Evolutionary conservation across 1,140 invertebrate genomes (phyloP), one percentile per base, ranked within the genome.

Genomic region (Plectrocnemia conspersa): DNA sequence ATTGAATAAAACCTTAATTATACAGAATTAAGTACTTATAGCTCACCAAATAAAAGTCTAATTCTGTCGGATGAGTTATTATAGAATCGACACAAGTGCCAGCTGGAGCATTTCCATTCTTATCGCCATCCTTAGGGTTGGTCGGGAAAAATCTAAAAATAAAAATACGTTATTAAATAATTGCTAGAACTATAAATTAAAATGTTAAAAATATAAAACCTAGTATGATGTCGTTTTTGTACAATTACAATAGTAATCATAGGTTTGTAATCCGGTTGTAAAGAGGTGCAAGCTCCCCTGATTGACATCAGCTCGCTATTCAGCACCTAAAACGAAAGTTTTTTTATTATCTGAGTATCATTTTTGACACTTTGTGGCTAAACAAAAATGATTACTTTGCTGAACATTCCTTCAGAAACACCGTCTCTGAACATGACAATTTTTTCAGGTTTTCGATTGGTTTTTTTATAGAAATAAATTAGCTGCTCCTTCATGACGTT

Each of bases 181-280:
- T n/a, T 6, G 27, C 27, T 7, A 38, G 18, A 38, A 38, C 11
- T 7, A 38, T 5, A 38, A 13, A 5, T 38, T 16, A 7, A 15
- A 38, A 13, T 6, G 35, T 13, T 7, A 38, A 38, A 6, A 38
- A 38, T 16, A 38, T n/a, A 29, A 29, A 65, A 85, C 62, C 85
- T 77, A 1, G 89, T 89, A 61, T 93, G 91, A 75, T 96, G 93
- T 4, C 91, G 78, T 70, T 95, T 96, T 63, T 95, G 91, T 1
- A 95, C 91, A 4, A 95, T 84, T 1, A 94, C 64, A 64, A 91
- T 92, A 19, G 89, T 85, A 19, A 95, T 81, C 46, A 82, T 78
- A 0, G 91, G 88, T 58, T 80, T 74, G 46, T 79, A 81, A 3
- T 71, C 66, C 0, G 46, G 44, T 18, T 71, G 64, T 40, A 74